Conservation (phyloP, 2,113 vertebrate genomes). For the Nestor notabilis region DNA sequence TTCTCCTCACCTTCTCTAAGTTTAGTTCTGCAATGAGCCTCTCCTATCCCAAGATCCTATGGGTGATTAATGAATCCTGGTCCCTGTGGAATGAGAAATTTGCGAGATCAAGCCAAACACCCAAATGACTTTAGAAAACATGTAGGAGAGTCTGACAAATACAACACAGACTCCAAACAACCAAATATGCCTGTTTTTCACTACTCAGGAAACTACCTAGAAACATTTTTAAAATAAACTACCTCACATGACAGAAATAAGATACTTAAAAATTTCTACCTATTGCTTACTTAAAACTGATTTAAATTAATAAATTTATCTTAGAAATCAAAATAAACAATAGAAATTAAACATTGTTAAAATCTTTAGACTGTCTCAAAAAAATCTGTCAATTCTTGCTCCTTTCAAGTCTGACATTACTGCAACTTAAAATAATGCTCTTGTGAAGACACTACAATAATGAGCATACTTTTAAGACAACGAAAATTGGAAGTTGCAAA, state of each 20-base stretch:
- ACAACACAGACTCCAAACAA: neutral
- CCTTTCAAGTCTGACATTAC: neutral
- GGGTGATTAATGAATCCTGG: slow-evolving; percentile 14
- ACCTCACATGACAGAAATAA: neutral
- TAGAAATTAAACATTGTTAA: neutral
- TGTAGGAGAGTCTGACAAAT: neutral
- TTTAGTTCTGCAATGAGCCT: slow-evolving; percentile 19
- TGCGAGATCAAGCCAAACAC: neutral
- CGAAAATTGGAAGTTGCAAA: neutral
- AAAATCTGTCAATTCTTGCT: neutral
- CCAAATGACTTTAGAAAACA: neutral
- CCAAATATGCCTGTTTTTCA: neutral
- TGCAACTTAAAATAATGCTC: neutral
- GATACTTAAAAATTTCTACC: neutral
- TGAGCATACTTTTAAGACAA: neutral
- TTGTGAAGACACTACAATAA: neutral
- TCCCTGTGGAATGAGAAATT: neutral
- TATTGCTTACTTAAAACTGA: neutral
- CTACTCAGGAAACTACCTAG: neutral
- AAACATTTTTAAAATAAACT: neutral
- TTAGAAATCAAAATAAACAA: neutral
- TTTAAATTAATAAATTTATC: neutral
- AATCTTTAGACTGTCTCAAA: neutral
- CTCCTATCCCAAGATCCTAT: slow-evolving; percentile 14
- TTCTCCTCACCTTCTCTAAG: slow-evolving; percentile 16